These are phyloP conservation scores for Lepus timidus DNA, from an alignment of 2,113 vertebrate species.

Conservation along the genomic window DNA sequence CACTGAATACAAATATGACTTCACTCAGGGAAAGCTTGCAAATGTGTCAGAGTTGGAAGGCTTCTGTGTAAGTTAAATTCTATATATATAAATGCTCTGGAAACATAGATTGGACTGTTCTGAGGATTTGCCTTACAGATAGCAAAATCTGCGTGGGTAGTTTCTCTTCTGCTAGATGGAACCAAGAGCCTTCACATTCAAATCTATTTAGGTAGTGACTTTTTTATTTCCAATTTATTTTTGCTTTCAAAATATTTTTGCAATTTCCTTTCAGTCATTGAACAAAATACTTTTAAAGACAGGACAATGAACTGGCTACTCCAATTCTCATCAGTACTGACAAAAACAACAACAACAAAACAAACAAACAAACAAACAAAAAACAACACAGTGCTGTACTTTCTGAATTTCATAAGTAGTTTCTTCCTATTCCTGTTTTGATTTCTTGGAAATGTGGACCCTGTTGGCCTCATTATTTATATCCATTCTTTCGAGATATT, in stretches of 20 bases:
- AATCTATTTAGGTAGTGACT: background rate
- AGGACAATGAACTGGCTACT: background rate
- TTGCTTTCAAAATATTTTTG: conserved; percentile 51
- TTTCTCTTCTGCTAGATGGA: background rate
- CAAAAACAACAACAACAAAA: background rate
- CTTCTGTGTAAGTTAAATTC: conserved; percentile 31
- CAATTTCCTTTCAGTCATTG: conserved; percentile 28
- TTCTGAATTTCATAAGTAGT: background rate
- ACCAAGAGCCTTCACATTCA: background rate
- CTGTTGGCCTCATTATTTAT: background rate
- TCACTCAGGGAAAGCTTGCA: background rate
- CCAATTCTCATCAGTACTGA: background rate
- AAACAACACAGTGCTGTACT: background rate
- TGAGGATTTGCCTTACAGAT: background rate
- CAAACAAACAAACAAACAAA: too few relatives aligned
- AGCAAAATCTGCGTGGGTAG: background rate
- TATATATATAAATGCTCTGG: conserved; percentile 55
- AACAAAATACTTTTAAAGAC: conserved; percentile 25
- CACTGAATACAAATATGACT: conserved; percentile 47
- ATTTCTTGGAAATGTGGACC: background rate
- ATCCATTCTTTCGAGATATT: background rate
- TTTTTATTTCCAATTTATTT: conserved; percentile 61
- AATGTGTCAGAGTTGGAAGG: conserved; percentile 8
- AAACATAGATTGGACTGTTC: background rate
- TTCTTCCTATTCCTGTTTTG: background rate